A percentile compares a stretch with the other conserved stretches of the same genome.
Conservation (phyloP, 1,140 invertebrate species). For the Arctopsyche grandis region DNA sequence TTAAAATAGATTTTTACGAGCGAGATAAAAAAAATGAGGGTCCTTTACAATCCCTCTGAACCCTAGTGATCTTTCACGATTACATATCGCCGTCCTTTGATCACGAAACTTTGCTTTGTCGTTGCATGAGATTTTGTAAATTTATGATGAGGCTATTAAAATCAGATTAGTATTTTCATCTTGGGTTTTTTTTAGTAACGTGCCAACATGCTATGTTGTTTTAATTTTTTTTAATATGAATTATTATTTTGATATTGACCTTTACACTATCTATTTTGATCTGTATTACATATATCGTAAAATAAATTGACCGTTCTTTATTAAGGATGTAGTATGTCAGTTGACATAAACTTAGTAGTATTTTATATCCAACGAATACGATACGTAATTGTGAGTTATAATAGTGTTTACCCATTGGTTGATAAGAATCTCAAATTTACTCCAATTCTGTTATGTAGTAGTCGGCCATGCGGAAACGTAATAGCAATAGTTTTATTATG, state of each 20-base stretch:
- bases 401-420: too few species aligned
- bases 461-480: too few species aligned
- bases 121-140: not conserved
- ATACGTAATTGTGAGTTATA: too few species aligned
- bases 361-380: too few species aligned
- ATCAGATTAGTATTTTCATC: not conserved
- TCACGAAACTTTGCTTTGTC: not conserved
- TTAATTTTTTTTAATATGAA: conserved; percentile 13
- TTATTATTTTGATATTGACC: not conserved
- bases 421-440: too few species aligned
- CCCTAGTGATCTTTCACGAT: not conserved
- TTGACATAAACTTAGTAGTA: too few species aligned
- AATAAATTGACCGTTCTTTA: too few species aligned
- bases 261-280: not conserved
- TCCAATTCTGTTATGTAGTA: too few species aligned
- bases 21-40: not conserved
- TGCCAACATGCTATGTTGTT: not conserved
- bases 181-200: not conserved
- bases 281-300: too few species aligned
- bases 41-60: not conserved
- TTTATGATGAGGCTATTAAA: not conserved
- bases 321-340: too few species aligned
- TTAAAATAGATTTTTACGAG: too few species aligned
- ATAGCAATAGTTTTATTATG: too few species aligned
- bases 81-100: not conserved